Evolutionary conservation across 2,113 vertebrate genomes (phyloP).

Genomic region (Caretta caretta): DNA sequence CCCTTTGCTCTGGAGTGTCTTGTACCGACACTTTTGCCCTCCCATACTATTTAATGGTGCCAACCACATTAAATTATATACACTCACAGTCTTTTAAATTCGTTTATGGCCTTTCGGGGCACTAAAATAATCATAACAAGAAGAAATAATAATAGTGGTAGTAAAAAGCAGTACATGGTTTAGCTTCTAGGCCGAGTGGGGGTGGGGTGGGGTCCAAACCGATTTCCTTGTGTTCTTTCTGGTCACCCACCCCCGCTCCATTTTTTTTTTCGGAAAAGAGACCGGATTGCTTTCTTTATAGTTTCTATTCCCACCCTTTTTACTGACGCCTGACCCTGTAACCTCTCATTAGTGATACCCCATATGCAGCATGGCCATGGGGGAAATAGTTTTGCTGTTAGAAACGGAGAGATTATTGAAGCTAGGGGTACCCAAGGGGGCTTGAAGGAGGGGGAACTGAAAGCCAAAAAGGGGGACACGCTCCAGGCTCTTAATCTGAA

Average conservation of each 20-base stretch:
- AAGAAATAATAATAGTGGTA: constrained; percentile 49
- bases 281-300: background rate
- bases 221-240: background rate
- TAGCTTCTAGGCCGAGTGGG: background rate
- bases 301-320: background rate
- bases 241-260: background rate
- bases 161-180: constrained; percentile 46
- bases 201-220: background rate
- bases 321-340: constrained; percentile 16
- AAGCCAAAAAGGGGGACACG: background rate
- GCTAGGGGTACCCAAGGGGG: rapidly evolving
- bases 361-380: background rate
- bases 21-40: background rate
- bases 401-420: background rate
- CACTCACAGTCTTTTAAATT: constrained; percentile 72
- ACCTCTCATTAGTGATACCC: background rate
- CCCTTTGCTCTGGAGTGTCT: background rate
- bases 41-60: constrained; percentile 54
- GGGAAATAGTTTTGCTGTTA: background rate
- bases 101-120: constrained; percentile 59
- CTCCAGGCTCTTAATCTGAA: background rate
- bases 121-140: background rate
- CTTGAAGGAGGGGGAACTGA: background rate
- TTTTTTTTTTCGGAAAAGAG: background rate
- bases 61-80: constrained; percentile 70